Evolutionary conservation across 53 echinoderm and acorn worm species (phyloP).

Genomic region (Arbacia lixula): DNA sequence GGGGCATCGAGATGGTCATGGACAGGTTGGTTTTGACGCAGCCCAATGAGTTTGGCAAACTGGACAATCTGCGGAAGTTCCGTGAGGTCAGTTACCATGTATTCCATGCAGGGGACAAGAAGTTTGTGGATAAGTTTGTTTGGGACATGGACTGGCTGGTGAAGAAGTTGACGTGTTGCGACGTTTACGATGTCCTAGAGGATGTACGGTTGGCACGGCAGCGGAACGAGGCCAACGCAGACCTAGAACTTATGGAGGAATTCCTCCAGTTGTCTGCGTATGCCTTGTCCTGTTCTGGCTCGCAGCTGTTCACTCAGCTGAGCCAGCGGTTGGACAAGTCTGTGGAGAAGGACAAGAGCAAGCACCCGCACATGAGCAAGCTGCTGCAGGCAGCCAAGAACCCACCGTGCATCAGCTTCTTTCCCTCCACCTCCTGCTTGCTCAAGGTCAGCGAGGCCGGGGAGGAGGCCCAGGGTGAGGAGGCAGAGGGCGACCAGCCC

Average conservation of each 20-base stretch:
- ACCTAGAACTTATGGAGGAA: slow-evolving; percentile 76
- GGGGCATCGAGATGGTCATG: slow-evolving; percentile 87
- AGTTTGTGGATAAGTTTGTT: slow-evolving; percentile 80
- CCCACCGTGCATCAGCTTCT: slow-evolving; percentile 80
- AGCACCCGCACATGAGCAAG: slow-evolving; percentile 82
- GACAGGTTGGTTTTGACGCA: slow-evolving; percentile 78
- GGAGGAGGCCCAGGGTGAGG: slow-evolving; percentile 51
- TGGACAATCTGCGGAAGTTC: slow-evolving; percentile 77
- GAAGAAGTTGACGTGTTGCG: slow-evolving; percentile 74
- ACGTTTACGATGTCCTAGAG: slow-evolving; percentile 82
- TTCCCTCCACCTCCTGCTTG: slow-evolving; percentile 77
- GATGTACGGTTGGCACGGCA: slow-evolving; percentile 74
- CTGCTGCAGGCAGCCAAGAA: slow-evolving; percentile 77
- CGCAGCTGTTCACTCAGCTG: slow-evolving; percentile 88
- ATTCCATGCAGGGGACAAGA: slow-evolving; percentile 86
- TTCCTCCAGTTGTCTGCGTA: slow-evolving; percentile 89
- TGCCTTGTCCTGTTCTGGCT: slow-evolving; percentile 81
- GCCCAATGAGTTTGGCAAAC: slow-evolving; percentile 68
- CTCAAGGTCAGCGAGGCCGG: slow-evolving; percentile 58
- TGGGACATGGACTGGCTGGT: slow-evolving; percentile 92
- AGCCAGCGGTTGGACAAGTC: slow-evolving; percentile 70
- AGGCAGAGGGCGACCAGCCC: slow-evolving; percentile 7
- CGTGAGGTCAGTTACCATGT: slow-evolving; percentile 88
- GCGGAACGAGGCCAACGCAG: slow-evolving; percentile 59
- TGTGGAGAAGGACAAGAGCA: slow-evolving; percentile 70